Evolutionary conservation across 2,797 vertebrate species (phyloP).

Genomic region (Coranthus polyacanthus): DNA sequence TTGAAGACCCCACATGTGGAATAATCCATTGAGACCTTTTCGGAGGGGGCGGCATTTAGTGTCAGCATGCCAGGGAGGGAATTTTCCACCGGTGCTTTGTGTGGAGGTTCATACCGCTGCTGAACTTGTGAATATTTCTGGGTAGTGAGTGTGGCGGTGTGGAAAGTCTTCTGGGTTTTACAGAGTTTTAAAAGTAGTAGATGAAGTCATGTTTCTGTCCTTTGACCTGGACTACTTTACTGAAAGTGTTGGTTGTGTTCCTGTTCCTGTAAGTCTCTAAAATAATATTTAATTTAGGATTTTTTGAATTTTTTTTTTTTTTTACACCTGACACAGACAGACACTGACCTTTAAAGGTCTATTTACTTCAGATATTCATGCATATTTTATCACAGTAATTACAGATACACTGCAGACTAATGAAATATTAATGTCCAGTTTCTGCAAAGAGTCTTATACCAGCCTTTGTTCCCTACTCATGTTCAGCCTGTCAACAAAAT

Average conservation of each 20-base stretch:
- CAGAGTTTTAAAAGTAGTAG: not conserved
- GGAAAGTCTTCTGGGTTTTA: slow-evolving; percentile 11
- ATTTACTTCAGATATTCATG: slow-evolving; percentile 10
- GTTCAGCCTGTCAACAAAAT: slow-evolving; percentile 44
- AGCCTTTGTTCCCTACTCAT: slow-evolving; percentile 12
- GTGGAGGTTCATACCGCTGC: not conserved
- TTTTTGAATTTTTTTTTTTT: not conserved
- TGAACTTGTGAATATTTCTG: slow-evolving; percentile 2
- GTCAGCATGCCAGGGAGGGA: slow-evolving; percentile 40
- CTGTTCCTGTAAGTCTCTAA: too few species aligned
- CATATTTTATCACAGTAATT: slow-evolving; percentile 15
- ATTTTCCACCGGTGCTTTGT: slow-evolving; percentile 41
- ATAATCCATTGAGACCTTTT: slow-evolving; percentile 53
- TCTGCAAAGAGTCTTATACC: not conserved
- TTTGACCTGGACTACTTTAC: not conserved
- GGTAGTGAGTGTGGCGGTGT: slow-evolving; percentile 8
- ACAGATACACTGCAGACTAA: not conserved
- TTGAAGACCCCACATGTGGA: slow-evolving; percentile 72
- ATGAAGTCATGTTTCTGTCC: not conserved
- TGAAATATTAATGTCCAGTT: slow-evolving; percentile 3
- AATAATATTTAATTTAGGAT: not conserved
- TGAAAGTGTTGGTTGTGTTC: slow-evolving; percentile 11
- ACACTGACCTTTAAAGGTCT: not conserved
- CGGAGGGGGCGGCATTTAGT: slow-evolving; percentile 38
- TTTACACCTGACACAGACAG: too few species aligned